Base-by-base conservation (phyloP, 2,113 vertebrate species). In the Spheniscus mendiculus region DNA sequence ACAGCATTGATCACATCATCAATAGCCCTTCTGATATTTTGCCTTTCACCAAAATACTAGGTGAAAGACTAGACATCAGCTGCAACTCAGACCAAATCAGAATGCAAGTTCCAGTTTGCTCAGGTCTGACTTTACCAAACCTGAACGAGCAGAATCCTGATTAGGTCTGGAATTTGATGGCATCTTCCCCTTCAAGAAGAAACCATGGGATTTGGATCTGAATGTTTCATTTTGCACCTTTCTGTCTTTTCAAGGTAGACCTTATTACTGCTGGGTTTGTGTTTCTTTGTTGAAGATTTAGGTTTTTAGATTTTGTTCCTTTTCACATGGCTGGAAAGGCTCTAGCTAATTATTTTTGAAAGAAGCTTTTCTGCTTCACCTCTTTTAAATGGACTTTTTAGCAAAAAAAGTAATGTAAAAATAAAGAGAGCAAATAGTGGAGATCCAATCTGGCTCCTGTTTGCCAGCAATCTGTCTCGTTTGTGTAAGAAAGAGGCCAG, bases 341-440 rank as follows among this genome's bases (percentile, higher is more conserved):
- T 81, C 22, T 29, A 52, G 47, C 29, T 91, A 93, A 94, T 96
- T 93, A 83, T 77, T 93, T 93, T 83, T 90, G 62, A 77, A 96
- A 95, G 74, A 70, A 93, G 90, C 18, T 95, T 96, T 96, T 95
- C 89, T 80, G 69, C 93, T 94, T 95, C 65, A 83, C 6, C 10
- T 96, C 65, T 40, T 87, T 76, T 72, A 84, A 90, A 92, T 67
- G 10, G 34, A 63, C 15, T 56, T 91, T 55, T 78, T 72, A 56
- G 18, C 0, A 80, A 62, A 38, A 56, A 72, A 53, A 25, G 13
- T 0, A 52, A 49, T 5, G 32, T 45, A 56, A 91, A 94, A 69
- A 47, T n/a, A 50, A 65, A 72, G 22, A 55, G 23, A 85, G 23
- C 11, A 83, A 94, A 77, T 66, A 90, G 11, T 26, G 7, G 38